Evolutionary conservation across 2,888 invertebrate species (phyloP), one percentile per base, ranked within the genome.

Genomic region (Syritta pipiens): DNA sequence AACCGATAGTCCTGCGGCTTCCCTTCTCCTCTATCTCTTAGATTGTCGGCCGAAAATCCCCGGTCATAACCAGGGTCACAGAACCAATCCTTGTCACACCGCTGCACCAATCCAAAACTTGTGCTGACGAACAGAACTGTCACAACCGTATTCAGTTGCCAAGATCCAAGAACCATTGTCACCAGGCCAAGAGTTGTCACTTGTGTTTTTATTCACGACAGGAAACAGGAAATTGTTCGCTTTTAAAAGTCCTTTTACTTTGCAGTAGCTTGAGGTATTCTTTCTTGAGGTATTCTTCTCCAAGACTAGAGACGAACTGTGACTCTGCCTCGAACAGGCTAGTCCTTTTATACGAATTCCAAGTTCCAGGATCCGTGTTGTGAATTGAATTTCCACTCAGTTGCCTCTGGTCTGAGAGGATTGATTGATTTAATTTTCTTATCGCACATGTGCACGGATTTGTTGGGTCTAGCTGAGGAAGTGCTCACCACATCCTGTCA

Each of bases 381-480:
- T 20, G 53, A 68, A 74, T 72, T 40, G 74, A 42, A 82, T 82
- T 79, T 81, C 57, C 72, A 82, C 81, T 67, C 65, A 81, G 49
- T 79, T 49, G 60, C 67, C 51, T 30, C 3, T 51, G 3, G 7
- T 46, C n/a, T 46, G 59, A 14, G 30, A 10, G 12, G 65, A 26
- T 26, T 77, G 48, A 49, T 67, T 83, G 82, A 84, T 83, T 84
- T 46, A 69, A 82, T 84, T 81, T 82, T 82, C 83, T 85, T 84
- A 85, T 85, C 85, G 83, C 83, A 84, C 81, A 77, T 83, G 83
- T 83, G 84, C 84, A 85, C 84, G 22, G 37, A 30, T 30, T 72
- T 53, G n/a, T 46, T 62, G 4, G 24, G 22, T 46, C 35, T 24
- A 28, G 42, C 17, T 12, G 26, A n/a, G n/a, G n/a, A n/a, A n/a